Conservation (phyloP, 2,888 invertebrate species). For the Piscicola geometra region DNA sequence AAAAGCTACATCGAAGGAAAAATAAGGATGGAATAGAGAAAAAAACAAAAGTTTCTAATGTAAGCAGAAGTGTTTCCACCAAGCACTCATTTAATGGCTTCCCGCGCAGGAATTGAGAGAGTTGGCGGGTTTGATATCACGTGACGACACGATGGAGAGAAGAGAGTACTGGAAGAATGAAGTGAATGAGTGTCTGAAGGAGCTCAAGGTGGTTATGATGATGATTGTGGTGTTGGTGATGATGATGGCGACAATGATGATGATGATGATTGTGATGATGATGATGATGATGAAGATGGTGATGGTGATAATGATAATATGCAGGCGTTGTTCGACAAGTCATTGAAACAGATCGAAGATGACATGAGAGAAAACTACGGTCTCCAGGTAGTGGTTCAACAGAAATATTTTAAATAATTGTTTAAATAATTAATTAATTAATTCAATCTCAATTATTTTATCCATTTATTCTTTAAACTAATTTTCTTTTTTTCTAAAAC, state of each 20-base stretch:
- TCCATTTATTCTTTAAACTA: background rate
- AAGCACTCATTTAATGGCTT: background rate
- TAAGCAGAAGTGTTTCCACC: background rate
- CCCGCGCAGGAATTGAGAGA: slow-evolving; percentile 25
- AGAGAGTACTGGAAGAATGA: slow-evolving; percentile 23
- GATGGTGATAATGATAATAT: no score
- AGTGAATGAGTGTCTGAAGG: slow-evolving; percentile 6
- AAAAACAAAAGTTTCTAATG: no score
- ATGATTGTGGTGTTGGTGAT: no score
- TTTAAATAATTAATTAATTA: background rate
- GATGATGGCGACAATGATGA: no score
- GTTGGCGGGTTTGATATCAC: slow-evolving; percentile 13
- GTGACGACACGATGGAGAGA: slow-evolving; percentile 16
- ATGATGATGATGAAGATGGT: no score
- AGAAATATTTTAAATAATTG: background rate
- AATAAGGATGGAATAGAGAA: no score
- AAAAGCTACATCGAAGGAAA: no score
- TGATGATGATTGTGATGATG: no score
- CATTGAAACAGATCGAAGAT: background rate
- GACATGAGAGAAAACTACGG: background rate
- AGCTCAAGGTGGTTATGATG: background rate
- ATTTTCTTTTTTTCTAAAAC: no score
- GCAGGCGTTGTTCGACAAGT: background rate
- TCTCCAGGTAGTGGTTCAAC: background rate
- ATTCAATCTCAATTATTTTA: background rate